Evolutionary conservation across 2,797 vertebrate genomes (phyloP).

Genomic region (Hyperoplus immaculatus): DNA sequence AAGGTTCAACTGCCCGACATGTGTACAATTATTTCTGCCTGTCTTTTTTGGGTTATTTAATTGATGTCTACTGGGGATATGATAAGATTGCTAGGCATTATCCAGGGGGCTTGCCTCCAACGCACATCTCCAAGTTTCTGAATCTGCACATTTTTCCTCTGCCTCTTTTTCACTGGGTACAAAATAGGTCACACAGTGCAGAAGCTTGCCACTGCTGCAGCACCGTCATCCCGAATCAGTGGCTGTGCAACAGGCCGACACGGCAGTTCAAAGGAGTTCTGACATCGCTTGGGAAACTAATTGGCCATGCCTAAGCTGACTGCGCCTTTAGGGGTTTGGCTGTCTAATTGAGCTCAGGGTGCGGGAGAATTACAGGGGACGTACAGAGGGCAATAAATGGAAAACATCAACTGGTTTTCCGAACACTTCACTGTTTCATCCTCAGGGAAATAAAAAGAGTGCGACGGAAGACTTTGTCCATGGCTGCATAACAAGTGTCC

Average conservation of each 20-base stretch:
- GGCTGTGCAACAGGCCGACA: slow-evolving; percentile 80
- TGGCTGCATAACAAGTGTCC: slow-evolving; percentile 69
- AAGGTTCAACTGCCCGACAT: neutral
- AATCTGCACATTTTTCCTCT: slow-evolving; percentile 63
- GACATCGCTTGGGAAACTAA: slow-evolving; percentile 86
- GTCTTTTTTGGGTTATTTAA: slow-evolving; percentile 11
- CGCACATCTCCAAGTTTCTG: slow-evolving; percentile 48
- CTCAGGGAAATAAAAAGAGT: slow-evolving; percentile 72
- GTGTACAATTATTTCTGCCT: slow-evolving; percentile 19
- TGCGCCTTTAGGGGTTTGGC: slow-evolving; percentile 82
- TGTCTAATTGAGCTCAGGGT: slow-evolving; percentile 85
- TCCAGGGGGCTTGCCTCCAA: slow-evolving; percentile 37
- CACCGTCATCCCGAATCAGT: slow-evolving; percentile 81
- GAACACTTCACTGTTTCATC: slow-evolving; percentile 73
- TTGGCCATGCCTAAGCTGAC: slow-evolving; percentile 85
- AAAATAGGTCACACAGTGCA: slow-evolving; percentile 86
- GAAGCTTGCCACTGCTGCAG: slow-evolving; percentile 79
- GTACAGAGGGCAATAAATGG: slow-evolving; percentile 80
- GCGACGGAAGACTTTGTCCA: slow-evolving; percentile 63
- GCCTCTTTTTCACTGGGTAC: slow-evolving; percentile 60
- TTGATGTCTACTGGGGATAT: slow-evolving; percentile 25
- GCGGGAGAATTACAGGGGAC: slow-evolving; percentile 79
- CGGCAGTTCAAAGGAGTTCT: slow-evolving; percentile 86
- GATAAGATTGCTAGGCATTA: slow-evolving; percentile 3
- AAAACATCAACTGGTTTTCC: slow-evolving; percentile 81